A percentile compares a stretch with the other conserved stretches of the same genome.
These are phyloP conservation scores for Lapara coniferarum DNA, from an alignment of 2,888 invertebrate species.

Conservation along the genomic window DNA sequence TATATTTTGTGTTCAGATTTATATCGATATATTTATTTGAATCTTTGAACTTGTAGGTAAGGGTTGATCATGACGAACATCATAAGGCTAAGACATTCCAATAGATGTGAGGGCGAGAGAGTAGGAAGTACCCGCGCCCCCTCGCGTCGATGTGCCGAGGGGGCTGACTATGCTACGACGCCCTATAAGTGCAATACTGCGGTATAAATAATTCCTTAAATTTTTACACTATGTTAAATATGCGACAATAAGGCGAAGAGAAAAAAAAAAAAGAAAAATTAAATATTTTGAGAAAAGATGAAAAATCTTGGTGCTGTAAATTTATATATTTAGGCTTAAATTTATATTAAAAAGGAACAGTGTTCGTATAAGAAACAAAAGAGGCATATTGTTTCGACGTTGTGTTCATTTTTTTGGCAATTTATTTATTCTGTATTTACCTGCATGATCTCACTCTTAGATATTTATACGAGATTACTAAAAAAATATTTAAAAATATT, in stretches of 20 bases:
- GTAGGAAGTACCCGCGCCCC: conserved; percentile 30
- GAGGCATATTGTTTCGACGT: conserved; percentile 81
- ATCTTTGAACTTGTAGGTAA: conserved; percentile 67
- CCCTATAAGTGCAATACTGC: conserved; percentile 77
- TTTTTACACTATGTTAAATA: conserved; percentile 79
- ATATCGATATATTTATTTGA: conserved; percentile 56
- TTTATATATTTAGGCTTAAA: conserved; percentile 84
- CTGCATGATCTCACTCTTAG: conserved; percentile 82
- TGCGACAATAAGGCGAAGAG: conserved; percentile 83
- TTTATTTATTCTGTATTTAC: conserved; percentile 80
- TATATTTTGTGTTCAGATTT: conserved; percentile 53
- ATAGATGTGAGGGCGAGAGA: conserved; percentile 48
- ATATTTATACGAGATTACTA: conserved; percentile 83
- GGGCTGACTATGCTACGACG: conserved; percentile 35
- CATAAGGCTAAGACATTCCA: conserved; percentile 65
- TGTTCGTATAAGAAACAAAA: conserved; percentile 81
- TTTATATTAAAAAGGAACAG: conserved; percentile 74
- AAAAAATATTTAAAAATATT: conserved; percentile 70
- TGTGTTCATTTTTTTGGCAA: conserved; percentile 82
- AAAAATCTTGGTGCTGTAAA: conserved; percentile 84
- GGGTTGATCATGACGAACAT: conserved; percentile 49
- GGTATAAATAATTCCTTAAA: conserved; percentile 75
- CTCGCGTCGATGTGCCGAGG: conserved; percentile 23
- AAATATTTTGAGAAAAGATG: conserved; percentile 81
- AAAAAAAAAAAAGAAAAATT: conserved; percentile 66